Percentiles rank a stretch among this genome's conserved stretches.
Evolutionary conservation across 2,888 invertebrate genomes (phyloP).

Genomic region (Drosophila monieri): DNA sequence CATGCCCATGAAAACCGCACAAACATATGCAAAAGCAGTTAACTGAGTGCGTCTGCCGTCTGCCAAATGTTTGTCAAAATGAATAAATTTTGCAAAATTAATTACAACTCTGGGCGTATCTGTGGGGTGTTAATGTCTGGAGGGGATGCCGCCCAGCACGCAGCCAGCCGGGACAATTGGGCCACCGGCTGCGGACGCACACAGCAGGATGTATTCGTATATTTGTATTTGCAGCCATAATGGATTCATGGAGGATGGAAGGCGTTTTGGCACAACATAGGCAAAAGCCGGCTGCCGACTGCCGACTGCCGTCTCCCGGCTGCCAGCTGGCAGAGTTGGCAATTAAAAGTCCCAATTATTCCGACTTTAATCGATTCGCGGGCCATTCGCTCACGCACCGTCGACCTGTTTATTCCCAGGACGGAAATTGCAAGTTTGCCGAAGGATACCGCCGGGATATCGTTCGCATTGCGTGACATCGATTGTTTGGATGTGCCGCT

Average conservation of each 20-base stretch:
- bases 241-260: slow-evolving; percentile 2
- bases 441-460: slow-evolving; percentile 33
- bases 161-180: slow-evolving; percentile 31
- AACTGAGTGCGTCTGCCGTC: slow-evolving; percentile 49
- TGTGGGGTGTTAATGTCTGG: slow-evolving; percentile 30
- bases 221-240: neutral
- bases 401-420: slow-evolving; percentile 27
- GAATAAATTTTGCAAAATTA: slow-evolving; percentile 71
- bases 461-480: slow-evolving; percentile 55
- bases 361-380: slow-evolving; percentile 65
- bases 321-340: slow-evolving; percentile 46
- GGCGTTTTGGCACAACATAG: neutral
- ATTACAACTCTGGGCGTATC: slow-evolving; percentile 50
- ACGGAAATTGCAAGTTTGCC: slow-evolving; percentile 48
- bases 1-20: slow-evolving; percentile 37
- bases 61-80: slow-evolving; percentile 56
- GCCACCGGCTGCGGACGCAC: slow-evolving; percentile 8
- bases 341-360: slow-evolving; percentile 67
- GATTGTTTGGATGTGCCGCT: neutral
- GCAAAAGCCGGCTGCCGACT: slow-evolving; percentile 36
- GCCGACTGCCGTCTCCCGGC: neutral
- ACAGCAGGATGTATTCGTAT: slow-evolving; percentile 31
- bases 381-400: slow-evolving; percentile 39
- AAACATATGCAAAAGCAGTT: slow-evolving; percentile 54
- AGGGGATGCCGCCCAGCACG: slow-evolving; percentile 22